Base-by-base conservation (phyloP, 2,113 vertebrate genomes). In the Dryoscopus gambensis region DNA sequence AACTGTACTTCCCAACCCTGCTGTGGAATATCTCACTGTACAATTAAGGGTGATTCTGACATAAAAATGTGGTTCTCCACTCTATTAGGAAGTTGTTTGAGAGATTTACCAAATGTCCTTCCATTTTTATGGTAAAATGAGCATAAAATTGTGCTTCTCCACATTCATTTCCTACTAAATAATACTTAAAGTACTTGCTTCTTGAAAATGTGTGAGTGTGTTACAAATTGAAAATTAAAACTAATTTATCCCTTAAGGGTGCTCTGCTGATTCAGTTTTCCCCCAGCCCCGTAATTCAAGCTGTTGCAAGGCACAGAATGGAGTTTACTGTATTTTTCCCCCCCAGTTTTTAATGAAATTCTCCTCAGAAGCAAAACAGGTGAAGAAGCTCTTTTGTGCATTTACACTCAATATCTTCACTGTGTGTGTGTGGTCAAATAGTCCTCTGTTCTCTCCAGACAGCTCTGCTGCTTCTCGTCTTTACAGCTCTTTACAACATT, bases 171-270 rank as follows among this genome's bases (percentile, higher is more conserved):
- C 68, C 55, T 63, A 12, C 53, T 83, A 84, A 87, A 70, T 79
- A 88, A 77, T n/a, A 87, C 22, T 89, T 63, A 46, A n/a, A 49
- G 63, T 44, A 25, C 52, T 52, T 64, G 15, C 81, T 93, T 84
- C 67, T 74, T 77, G 50, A 55, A 94, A 87, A 90, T 63, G 14
- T 8, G 11, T 39, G 23, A 49, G 12, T 22, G 30, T 69, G 63
- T 74, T 67, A 55, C 39, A 57, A 84, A 92, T 93, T 74, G 64
- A 88, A 83, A 90, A 89, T 90, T 63, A 83, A 94, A 90, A 89
- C 73, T 56, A 44, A 73, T 73, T 63, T 88, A n/a, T 65, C 50
- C 63, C 82, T 94, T 67, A 83, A 74, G 64, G 59, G 13, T 74
- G 37, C 46, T 94, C 35, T 83, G 74, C 59, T 77, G 49, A 67